Evolutionary conservation across 2,797 vertebrate species (phyloP).

Genomic region (Falco novaeseelandiae): DNA sequence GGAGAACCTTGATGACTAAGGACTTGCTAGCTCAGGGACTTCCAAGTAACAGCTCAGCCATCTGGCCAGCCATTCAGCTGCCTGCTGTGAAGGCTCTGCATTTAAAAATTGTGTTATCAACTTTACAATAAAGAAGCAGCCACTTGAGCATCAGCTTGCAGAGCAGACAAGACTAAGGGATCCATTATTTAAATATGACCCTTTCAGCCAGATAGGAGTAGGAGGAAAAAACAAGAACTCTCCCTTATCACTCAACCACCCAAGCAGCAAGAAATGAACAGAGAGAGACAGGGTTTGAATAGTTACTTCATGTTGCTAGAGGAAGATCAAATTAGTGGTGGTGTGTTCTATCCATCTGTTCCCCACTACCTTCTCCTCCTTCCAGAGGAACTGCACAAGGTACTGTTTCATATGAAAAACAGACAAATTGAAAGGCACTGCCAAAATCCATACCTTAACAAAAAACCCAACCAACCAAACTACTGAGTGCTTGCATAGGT

Average conservation of each 20-base stretch:
- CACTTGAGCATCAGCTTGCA: constrained; percentile 5
- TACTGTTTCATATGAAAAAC: neutral
- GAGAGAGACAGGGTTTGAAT: neutral
- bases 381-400: neutral
- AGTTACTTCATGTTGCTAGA: neutral
- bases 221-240: neutral
- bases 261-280: neutral
- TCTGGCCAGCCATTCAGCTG: neutral
- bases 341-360: neutral
- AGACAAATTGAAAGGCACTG: neutral
- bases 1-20: constrained; percentile 42
- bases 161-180: neutral
- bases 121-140: constrained; percentile 11
- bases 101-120: constrained; percentile 41
- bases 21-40: constrained; percentile 3
- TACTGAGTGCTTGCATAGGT: neutral
- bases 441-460: neutral
- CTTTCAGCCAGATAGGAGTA: neutral
- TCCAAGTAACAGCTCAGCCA: neutral
- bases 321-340: neutral
- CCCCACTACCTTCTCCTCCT: neutral
- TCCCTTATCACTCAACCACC: neutral
- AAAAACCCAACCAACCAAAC: neutral
- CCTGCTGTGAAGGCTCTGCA: neutral
- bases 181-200: neutral